Evolutionary conservation across 2,797 vertebrate species (phyloP).

Genomic region (Dendrocincla tyrannina): DNA sequence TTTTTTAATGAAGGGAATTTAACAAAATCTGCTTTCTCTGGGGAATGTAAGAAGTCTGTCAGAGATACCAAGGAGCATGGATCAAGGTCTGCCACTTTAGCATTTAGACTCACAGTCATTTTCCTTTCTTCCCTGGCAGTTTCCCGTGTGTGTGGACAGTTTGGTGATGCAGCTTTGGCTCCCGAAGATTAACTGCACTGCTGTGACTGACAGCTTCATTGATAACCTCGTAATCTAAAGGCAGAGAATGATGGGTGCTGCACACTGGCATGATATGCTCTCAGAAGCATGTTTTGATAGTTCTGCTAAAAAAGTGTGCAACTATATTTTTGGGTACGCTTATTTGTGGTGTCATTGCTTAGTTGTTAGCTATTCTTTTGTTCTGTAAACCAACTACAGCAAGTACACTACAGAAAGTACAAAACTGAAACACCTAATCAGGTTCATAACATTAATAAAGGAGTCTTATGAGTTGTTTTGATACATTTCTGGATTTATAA

Average conservation of each 20-base stretch:
- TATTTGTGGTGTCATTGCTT: not conserved
- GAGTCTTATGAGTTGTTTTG: not conserved
- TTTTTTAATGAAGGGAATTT: conserved; percentile 19
- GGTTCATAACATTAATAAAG: not conserved
- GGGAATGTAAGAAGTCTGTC: not conserved
- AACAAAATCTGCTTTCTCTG: not conserved
- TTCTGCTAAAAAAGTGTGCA: not conserved
- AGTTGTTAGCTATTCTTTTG: not conserved
- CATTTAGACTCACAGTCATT: conserved; percentile 6
- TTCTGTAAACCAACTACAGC: not conserved
- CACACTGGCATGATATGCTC: not conserved
- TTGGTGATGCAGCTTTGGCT: not conserved
- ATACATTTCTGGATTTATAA: not conserved
- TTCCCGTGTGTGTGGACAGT: not conserved
- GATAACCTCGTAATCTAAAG: not conserved
- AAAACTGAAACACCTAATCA: not conserved
- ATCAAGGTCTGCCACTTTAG: not conserved
- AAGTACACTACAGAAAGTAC: not conserved
- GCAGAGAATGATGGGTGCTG: not conserved
- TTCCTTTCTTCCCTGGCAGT: not conserved
- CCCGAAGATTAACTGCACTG: not conserved
- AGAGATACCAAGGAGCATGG: not conserved
- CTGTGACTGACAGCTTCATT: not conserved
- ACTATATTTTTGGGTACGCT: not conserved
- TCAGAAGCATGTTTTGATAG: not conserved